Base-by-base conservation (phyloP, 2,113 vertebrate species). In the Indicator indicator region DNA sequence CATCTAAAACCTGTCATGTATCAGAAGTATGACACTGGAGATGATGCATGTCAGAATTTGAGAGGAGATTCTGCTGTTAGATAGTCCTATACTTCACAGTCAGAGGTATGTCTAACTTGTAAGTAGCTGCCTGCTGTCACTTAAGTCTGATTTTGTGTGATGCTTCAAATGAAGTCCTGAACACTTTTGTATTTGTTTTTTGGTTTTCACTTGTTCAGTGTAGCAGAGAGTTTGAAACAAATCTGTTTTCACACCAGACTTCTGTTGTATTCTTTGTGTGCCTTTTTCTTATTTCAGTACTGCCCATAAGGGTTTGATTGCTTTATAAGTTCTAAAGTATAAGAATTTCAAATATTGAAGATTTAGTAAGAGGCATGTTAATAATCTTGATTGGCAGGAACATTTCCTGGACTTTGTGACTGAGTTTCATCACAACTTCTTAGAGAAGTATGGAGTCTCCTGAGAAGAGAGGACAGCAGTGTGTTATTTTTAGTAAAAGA, bases 21-120 rank as follows among this genome's bases (percentile, higher is more conserved):
- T 82, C 58, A 52, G 59, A 93, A 86, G 77, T 69, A 55, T 84
- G 67, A 84, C 67, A 90, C 16, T 75, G 65, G 83, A 75, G 89
- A 94, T 86, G 88, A 88, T 40, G 70, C 50, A 11, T 84, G 70
- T 94, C 85, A 88, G 65, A 80, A 94, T 81, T 60, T 81, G 79
- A 87, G 86, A 74, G 56, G 79, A 86, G 69, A 65, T 88, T 95
- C 67, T 93, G 69, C 42, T 85, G 54, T 68, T 79, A 74, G 38
- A 50, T 92, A 88, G 32, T 60, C 58, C 14, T 88, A 1, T 71
- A 60, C 60, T 89, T 91, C 73, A 75, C 48, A 88, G 38, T 80
- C 72, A 75, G 78, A 85, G 48, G 72, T 77, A 23, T 62, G 62
- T 74, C 58, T 79, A 50, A 38, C 60, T 83, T 75, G 12, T 79